A percentile compares a stretch with the other conserved stretches of the same genome.
phyloP scores from a whole-genome alignment of 2,888 invertebrate genomes.

The Troides helena region DNA sequence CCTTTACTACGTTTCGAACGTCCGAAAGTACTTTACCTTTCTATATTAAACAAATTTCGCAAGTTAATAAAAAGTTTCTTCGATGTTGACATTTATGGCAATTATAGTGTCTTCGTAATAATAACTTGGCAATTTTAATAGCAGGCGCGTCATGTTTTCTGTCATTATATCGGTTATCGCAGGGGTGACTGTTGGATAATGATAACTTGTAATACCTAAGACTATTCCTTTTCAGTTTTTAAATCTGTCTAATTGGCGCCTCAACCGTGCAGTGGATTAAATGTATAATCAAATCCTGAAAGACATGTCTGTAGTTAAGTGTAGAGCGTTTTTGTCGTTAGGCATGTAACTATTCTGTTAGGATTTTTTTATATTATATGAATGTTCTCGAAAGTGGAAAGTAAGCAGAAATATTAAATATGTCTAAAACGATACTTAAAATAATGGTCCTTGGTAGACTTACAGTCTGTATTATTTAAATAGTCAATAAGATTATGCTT shows the following conservation, averaged over 20 bases:
- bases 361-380: not conserved
- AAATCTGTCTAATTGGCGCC: constrained; percentile 30
- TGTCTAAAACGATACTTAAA: too few relatives aligned
- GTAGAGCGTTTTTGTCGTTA: not conserved
- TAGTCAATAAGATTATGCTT: too few relatives aligned
- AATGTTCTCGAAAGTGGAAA: not conserved
- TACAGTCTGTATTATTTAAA: too few relatives aligned
- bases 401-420: too few relatives aligned
- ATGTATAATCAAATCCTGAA: constrained; percentile 13
- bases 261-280: constrained; percentile 5
- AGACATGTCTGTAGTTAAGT: constrained; percentile 8
- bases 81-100: constrained; percentile 40
- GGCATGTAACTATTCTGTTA: not conserved
- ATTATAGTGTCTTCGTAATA: constrained; percentile 33
- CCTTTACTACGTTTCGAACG: too few relatives aligned
- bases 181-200: constrained; percentile 11
- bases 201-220: constrained; percentile 5
- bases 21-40: not conserved
- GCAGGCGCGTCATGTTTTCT: constrained; percentile 27
- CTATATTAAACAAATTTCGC: not conserved
- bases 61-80: constrained; percentile 30
- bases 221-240: constrained; percentile 23
- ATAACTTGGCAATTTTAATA: constrained; percentile 34
- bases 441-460: too few relatives aligned
- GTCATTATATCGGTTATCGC: constrained; percentile 15